Conservation (phyloP, 2,797 vertebrate genomes). For the Clarias fuscus region DNA sequence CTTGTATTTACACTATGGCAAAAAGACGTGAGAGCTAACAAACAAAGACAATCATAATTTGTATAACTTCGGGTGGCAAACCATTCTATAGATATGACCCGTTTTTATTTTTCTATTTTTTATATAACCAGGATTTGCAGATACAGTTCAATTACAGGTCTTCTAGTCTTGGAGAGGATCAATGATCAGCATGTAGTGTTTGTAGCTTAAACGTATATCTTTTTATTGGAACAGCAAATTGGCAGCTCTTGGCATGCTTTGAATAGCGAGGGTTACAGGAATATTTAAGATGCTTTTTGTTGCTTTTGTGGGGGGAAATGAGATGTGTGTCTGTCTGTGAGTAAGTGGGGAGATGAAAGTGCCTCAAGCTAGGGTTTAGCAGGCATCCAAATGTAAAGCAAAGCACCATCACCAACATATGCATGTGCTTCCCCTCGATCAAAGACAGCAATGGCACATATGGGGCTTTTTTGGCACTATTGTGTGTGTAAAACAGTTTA, state of each 20-base stretch:
- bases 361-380: constrained; percentile 41
- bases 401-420: constrained; percentile 28
- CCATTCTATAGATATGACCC: neutral
- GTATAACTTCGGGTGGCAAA: neutral
- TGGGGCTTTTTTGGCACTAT: constrained; percentile 53
- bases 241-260: constrained; percentile 51
- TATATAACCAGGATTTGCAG: neutral
- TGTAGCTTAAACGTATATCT: constrained; percentile 47
- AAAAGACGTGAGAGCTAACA: neutral
- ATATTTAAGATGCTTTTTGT: constrained; percentile 55
- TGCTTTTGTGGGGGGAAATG: constrained; percentile 41
- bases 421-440: constrained; percentile 19
- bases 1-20: neutral
- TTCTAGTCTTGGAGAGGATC: neutral
- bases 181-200: constrained; percentile 29
- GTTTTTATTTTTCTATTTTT: neutral
- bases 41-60: neutral
- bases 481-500: constrained; percentile 49
- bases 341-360: constrained; percentile 16
- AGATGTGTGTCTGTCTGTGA: neutral
- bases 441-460: constrained; percentile 51
- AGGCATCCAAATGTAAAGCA: constrained; percentile 45
- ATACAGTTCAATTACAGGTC: neutral
- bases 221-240: constrained; percentile 58
- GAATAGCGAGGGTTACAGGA: constrained; percentile 52